A percentile compares a stretch with the other conserved stretches of the same genome.
phyloP scores from a whole-genome alignment of 2,888 invertebrate genomes.

The Tiliacea citrago region DNA sequence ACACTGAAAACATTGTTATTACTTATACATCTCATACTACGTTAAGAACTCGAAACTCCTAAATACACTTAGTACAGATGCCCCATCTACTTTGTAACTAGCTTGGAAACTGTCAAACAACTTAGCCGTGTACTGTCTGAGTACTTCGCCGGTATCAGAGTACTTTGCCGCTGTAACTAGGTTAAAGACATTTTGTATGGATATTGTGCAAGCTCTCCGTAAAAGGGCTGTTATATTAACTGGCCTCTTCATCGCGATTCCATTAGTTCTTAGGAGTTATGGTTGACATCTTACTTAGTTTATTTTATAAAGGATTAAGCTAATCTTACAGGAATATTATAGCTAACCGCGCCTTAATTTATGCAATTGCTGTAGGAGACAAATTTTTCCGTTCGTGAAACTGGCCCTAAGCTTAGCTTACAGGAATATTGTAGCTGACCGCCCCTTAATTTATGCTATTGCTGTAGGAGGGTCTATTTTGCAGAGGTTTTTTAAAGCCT shows the following conservation, averaged over 20 bases:
- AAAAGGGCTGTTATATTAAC: constrained; percentile 46
- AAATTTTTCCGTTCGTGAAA: too few relatives aligned
- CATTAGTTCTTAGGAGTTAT: constrained; percentile 48
- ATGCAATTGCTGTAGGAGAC: neutral
- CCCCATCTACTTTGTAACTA: constrained; percentile 34
- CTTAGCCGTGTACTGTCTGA: constrained; percentile 9
- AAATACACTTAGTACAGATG: constrained; percentile 23
- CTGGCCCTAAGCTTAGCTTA: too few relatives aligned
- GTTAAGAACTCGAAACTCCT: constrained; percentile 20
- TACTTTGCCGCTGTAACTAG: constrained; percentile 27
- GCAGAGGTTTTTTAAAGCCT: neutral
- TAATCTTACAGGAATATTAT: neutral
- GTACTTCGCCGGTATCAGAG: neutral
- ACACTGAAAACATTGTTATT: neutral
- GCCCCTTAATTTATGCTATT: too few relatives aligned
- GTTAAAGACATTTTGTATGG: constrained; percentile 49
- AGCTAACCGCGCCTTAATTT: neutral
- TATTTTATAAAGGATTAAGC: constrained; percentile 7
- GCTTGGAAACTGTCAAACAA: constrained; percentile 41
- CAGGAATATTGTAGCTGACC: too few relatives aligned
- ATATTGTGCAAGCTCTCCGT: constrained; percentile 47
- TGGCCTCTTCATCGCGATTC: constrained; percentile 16
- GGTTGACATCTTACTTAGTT: constrained; percentile 22
- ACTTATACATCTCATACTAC: constrained; percentile 8
- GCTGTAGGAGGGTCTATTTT: neutral